phyloP scores from a whole-genome alignment of 2,113 vertebrate species.

The Sminthopsis crassicaudata region DNA sequence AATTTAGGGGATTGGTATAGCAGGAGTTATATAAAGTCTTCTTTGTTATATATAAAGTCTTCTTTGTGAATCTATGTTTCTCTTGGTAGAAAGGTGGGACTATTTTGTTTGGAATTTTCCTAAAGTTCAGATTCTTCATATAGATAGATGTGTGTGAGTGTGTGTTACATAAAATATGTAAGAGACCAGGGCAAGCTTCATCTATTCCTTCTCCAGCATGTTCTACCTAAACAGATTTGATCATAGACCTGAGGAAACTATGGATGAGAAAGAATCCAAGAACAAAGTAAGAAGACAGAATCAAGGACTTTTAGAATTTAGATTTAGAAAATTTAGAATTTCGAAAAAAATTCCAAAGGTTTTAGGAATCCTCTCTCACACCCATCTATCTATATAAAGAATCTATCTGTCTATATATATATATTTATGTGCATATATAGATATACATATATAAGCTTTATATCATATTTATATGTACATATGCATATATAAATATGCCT shows the following conservation, averaged over 20 bases:
- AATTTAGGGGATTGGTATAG: neutral
- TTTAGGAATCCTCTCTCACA: neutral
- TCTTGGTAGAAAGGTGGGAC: neutral
- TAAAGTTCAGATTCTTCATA: too few relatives aligned
- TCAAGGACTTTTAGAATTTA: neutral
- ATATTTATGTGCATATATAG: neutral
- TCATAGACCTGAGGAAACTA: neutral
- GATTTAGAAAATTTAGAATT: too few relatives aligned
- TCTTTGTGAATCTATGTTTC: neutral
- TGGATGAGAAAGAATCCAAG: neutral
- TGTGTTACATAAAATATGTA: neutral
- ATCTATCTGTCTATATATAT: too few relatives aligned
- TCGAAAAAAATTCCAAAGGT: neutral
- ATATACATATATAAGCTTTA: too few relatives aligned
- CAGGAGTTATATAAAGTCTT: neutral
- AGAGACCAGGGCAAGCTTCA: neutral
- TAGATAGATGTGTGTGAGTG: too few relatives aligned
- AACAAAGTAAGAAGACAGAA: neutral
- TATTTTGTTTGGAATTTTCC: neutral
- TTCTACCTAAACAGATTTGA: neutral
- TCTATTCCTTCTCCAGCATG: neutral
- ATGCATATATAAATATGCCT: too few relatives aligned
- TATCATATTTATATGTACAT: too few relatives aligned
- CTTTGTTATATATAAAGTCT: neutral
- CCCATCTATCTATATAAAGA: too few relatives aligned